Evolutionary conservation across 2,888 invertebrate genomes (phyloP), one percentile per base, ranked within the genome.

Genomic region (Idaea straminata): DNA sequence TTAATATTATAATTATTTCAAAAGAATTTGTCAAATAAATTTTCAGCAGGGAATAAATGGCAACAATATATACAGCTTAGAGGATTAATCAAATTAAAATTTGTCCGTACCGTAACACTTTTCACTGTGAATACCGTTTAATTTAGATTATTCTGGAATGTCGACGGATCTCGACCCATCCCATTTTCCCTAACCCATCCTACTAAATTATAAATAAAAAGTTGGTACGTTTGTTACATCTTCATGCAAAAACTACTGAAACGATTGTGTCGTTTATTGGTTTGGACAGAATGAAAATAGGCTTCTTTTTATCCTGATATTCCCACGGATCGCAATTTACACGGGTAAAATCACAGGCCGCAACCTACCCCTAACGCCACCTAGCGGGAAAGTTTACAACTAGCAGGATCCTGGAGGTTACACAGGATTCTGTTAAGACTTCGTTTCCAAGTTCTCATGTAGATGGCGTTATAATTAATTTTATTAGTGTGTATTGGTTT

Each of bases 391-490:
- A 67, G 64, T 74, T 69, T 68, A 70, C 66, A 74, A 80, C 72
- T 74, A 69, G 35, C 25, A 64, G 69, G 77, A 67, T 82, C 83
- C 84, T 75, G 59, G 25, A 69, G 81, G 81, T 78, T 35, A 10
- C 35, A 61, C 59, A 69, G 70, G 69, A 72, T 38, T 10, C 63
- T 25, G 64, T 61, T 25, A 64, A 64, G 65, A 72, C 47, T 63
- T 73, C 75, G 69, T 80, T 81, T 77, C 13, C 0, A 35, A 61
- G 35, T 59, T 62, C 15, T 15, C 6, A 61, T 64, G 73, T 73
- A 87, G 87, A 84, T 85, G 87, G 84, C 88, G 84, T 65, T 74
- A 64, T 25, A 5, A 5, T n/a, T 10, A 15, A 13, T 61, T 60
- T 64, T 60, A 25, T 25, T 25, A n/a, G n/a, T n/a, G n/a, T n/a